Evolutionary conservation across 2,797 vertebrate genomes (phyloP).

Genomic region (Eospalax fontanierii): DNA sequence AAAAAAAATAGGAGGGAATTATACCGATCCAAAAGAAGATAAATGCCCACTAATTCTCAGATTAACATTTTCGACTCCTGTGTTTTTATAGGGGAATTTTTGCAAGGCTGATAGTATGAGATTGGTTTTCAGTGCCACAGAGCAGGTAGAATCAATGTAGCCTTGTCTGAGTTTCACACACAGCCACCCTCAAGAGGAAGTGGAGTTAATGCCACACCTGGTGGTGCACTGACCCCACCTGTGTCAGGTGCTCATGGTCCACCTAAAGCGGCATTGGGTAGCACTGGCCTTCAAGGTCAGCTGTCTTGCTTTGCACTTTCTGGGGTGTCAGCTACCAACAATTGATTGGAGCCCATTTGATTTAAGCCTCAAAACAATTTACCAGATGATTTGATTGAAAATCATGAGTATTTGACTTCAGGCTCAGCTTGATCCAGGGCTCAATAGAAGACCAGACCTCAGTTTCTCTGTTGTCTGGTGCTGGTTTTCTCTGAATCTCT

Average conservation of each 20-base stretch:
- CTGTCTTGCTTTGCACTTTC: background rate
- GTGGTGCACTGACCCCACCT: background rate
- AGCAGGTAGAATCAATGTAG: conserved; percentile 52
- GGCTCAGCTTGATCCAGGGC: conserved; percentile 50
- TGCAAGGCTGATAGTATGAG: conserved; percentile 68
- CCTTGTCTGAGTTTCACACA: conserved; percentile 55
- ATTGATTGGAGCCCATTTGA: background rate
- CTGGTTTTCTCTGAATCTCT: background rate
- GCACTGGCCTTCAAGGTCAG: background rate
- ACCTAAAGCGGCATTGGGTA: background rate
- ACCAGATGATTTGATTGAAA: background rate
- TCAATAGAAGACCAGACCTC: background rate
- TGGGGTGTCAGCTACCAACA: background rate
- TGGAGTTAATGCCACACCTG: background rate
- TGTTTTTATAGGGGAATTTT: conserved; percentile 78
- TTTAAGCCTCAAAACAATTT: conserved; percentile 28
- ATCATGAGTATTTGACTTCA: conserved; percentile 4
- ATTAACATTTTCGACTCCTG: conserved; percentile 79
- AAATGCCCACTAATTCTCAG: conserved; percentile 86
- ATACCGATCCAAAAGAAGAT: conserved; percentile 82
- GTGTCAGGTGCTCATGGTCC: background rate
- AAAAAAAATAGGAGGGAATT: conserved; percentile 83
- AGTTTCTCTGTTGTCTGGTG: background rate
- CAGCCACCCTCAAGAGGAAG: background rate
- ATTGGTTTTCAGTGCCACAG: conserved; percentile 65